Conservation (phyloP, 35 echinoderm and acorn worm genomes). For the Apostichopus japonicus region DNA sequence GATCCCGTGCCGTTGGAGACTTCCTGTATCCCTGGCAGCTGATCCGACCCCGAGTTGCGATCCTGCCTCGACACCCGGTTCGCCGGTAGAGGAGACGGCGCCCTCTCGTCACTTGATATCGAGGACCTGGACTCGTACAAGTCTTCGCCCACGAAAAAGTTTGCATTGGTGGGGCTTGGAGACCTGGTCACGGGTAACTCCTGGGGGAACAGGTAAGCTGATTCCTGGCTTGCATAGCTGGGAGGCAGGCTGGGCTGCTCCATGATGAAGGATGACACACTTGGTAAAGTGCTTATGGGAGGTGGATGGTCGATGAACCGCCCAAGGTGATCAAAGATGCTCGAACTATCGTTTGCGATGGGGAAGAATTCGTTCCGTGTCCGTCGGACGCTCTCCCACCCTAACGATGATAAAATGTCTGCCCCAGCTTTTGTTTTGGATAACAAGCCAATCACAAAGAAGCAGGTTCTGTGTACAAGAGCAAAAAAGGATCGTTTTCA, state of each 20-base stretch:
- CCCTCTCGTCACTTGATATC: conserved; percentile 60
- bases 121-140: conserved; percentile 28
- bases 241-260: conserved; percentile 56
- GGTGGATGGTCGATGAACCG: conserved; percentile 46
- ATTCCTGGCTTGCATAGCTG: conserved; percentile 35
- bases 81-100: conserved; percentile 56
- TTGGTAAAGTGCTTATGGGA: conserved; percentile 26
- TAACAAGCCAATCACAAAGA: conserved; percentile 92
- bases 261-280: conserved; percentile 59
- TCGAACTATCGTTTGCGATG: conserved; percentile 70
- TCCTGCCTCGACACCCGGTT: conserved; percentile 49
- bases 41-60: conserved; percentile 52
- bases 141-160: conserved; percentile 46
- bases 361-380: conserved; percentile 80
- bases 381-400: conserved; percentile 90
- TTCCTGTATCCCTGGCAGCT: conserved; percentile 69
- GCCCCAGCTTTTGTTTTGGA: conserved; percentile 88
- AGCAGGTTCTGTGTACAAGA: conserved; percentile 79
- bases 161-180: conserved; percentile 18
- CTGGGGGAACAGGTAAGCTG: conserved; percentile 8
- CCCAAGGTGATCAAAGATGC: conserved; percentile 68
- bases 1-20: conserved; percentile 45
- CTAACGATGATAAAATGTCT: conserved; percentile 79
- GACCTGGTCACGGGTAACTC: conserved; percentile 1
- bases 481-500: not conserved